These are phyloP conservation scores for Haemorhous mexicanus DNA, from an alignment of 2,113 vertebrate genomes.

Conservation along the genomic window DNA sequence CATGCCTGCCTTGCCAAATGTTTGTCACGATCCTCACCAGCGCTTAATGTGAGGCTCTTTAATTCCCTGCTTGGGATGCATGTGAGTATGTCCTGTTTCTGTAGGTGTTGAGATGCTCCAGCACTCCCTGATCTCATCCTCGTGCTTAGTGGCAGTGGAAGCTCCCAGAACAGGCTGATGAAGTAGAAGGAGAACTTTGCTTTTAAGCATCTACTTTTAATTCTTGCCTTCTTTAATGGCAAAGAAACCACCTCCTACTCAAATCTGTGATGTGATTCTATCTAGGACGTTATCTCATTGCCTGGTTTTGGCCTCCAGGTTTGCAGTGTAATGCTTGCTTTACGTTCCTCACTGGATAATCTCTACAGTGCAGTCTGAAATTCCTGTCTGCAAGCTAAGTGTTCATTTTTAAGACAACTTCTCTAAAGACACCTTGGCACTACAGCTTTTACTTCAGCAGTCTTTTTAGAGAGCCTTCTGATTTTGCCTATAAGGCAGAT, in stretches of 20 bases:
- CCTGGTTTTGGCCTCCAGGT: background rate
- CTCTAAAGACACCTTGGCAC: background rate
- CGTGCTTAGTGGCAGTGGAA: background rate
- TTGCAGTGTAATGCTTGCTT: background rate
- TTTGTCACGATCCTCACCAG: background rate
- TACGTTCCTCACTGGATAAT: background rate
- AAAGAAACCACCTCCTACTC: slow-evolving; percentile 14
- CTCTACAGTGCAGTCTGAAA: background rate
- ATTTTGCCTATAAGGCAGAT: background rate
- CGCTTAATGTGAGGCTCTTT: background rate
- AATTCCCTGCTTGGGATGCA: background rate
- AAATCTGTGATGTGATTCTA: background rate
- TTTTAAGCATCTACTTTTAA: background rate
- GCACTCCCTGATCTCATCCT: background rate
- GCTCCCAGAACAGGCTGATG: background rate
- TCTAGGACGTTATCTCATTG: background rate
- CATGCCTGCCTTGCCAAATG: background rate
- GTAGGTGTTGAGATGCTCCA: background rate
- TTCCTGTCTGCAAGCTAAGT: background rate
- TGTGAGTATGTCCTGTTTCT: background rate
- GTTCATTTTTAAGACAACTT: background rate
- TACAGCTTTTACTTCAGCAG: background rate
- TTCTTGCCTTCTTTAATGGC: background rate
- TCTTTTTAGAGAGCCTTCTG: background rate
- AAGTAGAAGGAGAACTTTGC: background rate